Evolutionary conservation across 2,888 invertebrate genomes (phyloP), one percentile per base, ranked within the genome.

Genomic region (Callyntrura guangdongensis): DNA sequence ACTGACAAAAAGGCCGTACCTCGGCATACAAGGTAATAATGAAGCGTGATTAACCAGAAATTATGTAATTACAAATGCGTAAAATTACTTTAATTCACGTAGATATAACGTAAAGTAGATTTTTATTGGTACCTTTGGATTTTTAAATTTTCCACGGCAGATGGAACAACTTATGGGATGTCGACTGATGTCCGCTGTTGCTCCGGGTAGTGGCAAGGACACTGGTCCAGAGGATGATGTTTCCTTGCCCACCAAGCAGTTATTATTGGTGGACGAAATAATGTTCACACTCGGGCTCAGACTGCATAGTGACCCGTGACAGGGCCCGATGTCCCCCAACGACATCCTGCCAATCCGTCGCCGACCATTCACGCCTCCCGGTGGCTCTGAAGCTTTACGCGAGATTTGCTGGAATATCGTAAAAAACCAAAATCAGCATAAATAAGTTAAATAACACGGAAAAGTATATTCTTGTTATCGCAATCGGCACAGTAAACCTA

Each of bases 91-190:
- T 4, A 36, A 36, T 36, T 36, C 2, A 36, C 2, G 36, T 36
- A 6, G 2, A 36, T 36, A 36, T 36, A 36, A 36, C 2, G 36
- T 36, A 36, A 36, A 36, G 36, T n/a, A 36, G 6, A 36, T 36
- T 36, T 36, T 36, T 36, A 36, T 25, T 12, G 56, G 88, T 84
- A 93, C 93, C 91, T 93, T 93, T 27, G 93, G 93, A 85, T 93
- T 93, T 82, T 92, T 92, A 64, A 91, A 93, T 91, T 93, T 93
- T 90, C 92, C 92, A 27, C 93, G 90, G 69, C 93, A 93, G 22
- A 93, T 93, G 61, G 93, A 93, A 88, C 93, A 93, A 69, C 93
- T 93, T 22, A 93, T 91, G 20, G 93, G 93, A 82, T 92, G 93
- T 89, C 92, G 69, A 53, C 89, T 87, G 27, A 87, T 88, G 36